A percentile compares a stretch with the other conserved stretches of the same genome.
Evolutionary conservation across 2,113 vertebrate genomes (phyloP).

Genomic region (Motacilla alba): DNA sequence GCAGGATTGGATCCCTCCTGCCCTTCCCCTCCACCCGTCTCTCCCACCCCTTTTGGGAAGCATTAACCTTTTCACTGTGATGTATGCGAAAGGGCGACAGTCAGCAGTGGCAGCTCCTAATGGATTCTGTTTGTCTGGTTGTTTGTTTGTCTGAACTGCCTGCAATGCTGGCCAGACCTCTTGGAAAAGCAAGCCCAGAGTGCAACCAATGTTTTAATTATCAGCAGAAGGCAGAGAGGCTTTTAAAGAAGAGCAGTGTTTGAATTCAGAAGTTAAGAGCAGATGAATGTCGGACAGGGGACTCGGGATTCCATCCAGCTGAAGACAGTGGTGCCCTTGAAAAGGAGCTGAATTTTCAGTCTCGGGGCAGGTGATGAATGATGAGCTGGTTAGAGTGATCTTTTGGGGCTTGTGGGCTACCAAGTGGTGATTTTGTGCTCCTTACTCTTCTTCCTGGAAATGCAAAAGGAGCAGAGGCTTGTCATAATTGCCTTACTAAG

Average conservation of each 20-base stretch:
- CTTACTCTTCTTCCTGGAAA: background rate
- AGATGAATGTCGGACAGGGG: background rate
- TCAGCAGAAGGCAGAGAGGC: background rate
- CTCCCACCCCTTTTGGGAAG: conserved; percentile 50
- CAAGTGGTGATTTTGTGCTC: background rate
- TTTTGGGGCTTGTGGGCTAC: background rate
- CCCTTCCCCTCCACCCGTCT: background rate
- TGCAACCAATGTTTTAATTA: conserved; percentile 39
- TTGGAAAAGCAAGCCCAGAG: conserved; percentile 43
- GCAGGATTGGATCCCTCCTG: conserved; percentile 13
- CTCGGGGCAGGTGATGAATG: background rate
- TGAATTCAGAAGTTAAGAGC: background rate
- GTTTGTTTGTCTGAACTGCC: conserved; percentile 51
- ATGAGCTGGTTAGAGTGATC: background rate
- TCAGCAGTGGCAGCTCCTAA: conserved; percentile 61
- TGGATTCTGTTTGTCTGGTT: conserved; percentile 49
- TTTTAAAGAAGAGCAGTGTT: background rate
- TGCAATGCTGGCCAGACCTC: conserved; percentile 43
- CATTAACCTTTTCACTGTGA: conserved; percentile 68
- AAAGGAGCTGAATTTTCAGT: background rate
- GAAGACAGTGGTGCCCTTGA: background rate
- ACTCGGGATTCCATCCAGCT: background rate
- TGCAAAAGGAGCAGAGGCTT: background rate
- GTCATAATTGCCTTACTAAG: background rate
- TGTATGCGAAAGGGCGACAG: conserved; percentile 60